Conservation (phyloP, 1,140 invertebrate genomes). For the Atopsyche davidsoni region DNA sequence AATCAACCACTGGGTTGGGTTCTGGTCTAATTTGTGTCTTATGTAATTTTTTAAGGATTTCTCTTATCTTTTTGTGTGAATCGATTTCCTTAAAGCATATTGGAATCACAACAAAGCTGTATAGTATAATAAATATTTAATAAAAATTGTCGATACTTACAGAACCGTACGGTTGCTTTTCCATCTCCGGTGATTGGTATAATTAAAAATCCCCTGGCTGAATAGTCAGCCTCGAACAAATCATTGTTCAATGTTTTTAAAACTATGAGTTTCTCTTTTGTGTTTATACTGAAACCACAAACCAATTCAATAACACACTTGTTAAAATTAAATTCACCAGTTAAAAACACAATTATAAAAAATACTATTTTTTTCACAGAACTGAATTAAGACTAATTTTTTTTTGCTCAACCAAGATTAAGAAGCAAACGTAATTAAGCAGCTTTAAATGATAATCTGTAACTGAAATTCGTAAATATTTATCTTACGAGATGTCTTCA, state of each 20-base stretch:
- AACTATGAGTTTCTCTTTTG: neutral
- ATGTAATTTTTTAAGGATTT: neutral
- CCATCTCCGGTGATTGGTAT: conserved; percentile 38
- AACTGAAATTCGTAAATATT: no score
- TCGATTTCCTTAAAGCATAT: no score
- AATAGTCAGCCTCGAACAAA: conserved; percentile 29
- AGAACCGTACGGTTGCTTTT: conserved; percentile 35
- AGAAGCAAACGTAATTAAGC: neutral
- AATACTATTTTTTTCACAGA: neutral
- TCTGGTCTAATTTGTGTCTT: neutral
- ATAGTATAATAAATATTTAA: neutral
- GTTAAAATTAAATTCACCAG: neutral
- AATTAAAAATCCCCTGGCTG: conserved; percentile 34
- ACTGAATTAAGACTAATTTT: neutral
- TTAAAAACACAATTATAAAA: neutral
- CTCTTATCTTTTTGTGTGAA: no score
- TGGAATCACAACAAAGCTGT: neutral
- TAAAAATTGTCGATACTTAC: conserved; percentile 32
- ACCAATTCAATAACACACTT: neutral
- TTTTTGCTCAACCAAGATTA: neutral
- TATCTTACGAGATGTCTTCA: neutral
- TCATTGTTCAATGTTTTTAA: neutral
- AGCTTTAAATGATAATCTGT: no score
- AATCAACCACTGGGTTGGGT: neutral
- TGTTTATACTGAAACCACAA: neutral